Evolutionary conservation across 2,113 vertebrate genomes (phyloP), one percentile per base, ranked within the genome.

Genomic region (Jacana jacana): DNA sequence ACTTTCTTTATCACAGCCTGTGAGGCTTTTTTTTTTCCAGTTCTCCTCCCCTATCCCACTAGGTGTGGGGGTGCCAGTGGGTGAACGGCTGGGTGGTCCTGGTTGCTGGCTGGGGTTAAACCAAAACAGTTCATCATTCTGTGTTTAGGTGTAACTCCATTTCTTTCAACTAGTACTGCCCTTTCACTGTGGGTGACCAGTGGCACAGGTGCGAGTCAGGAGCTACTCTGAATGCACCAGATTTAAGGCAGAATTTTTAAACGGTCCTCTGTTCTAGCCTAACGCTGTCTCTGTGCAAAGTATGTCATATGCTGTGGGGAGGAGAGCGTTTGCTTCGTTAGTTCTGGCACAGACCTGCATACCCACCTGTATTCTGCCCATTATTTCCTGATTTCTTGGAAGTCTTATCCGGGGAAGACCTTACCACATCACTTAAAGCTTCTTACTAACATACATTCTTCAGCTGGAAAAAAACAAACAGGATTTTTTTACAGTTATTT

Each of bases 301-400:
- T 10, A 5, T 9, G 9, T 25, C 28, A 6, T 65, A 17, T 39
- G 11, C 13, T 58, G 4, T 0, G 1, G 4, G 4, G 17, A 65
- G 23, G 25, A 40, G 27, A 17, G 6, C 57, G 14, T 70, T 85
- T 91, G 11, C 10, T 78, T 66, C 70, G 10, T 57, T 89, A 63
- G 11, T 78, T 81, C 28, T 58, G 22, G 22, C 46, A 31, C 13
- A 37, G 6, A 30, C 16, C 23, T n/a, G 15, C 14, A 13, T 51
- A 14, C 18, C 16, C 17, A 48, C 24, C 23, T 48, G 6, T 42
- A 46, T 48, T 73, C 31, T 91, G 24, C 13, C 23, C 5, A 22
- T 85, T 94, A 31, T 79, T 87, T 76, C 31, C 65, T 64, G 18
- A 40, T 70, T 52, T 52, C 14, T 68, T 69, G 23, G 3, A 66